phyloP scores from a whole-genome alignment of 2,113 vertebrate species.

The Rhabdornis inornatus region DNA sequence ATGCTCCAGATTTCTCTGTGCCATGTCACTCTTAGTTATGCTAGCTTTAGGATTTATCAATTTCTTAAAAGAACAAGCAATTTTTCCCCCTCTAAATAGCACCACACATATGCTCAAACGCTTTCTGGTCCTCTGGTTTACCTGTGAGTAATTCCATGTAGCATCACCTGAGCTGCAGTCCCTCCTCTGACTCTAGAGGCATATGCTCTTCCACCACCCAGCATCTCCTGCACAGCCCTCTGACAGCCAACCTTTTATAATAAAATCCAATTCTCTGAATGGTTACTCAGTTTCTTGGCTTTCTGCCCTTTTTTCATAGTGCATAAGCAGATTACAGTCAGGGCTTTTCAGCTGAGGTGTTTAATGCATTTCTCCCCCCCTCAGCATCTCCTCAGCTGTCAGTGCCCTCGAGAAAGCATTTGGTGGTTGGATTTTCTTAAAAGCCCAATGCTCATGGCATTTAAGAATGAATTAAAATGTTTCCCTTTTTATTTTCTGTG shows the following conservation, averaged over 20 bases:
- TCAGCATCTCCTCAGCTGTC: neutral
- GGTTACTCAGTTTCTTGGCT: neutral
- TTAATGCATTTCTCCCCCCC: neutral
- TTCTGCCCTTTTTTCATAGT: neutral
- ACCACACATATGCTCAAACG: neutral
- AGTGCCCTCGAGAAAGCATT: neutral
- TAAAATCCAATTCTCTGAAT: neutral
- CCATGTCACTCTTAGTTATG: neutral
- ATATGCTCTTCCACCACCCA: neutral
- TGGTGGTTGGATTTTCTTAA: conserved; percentile 28
- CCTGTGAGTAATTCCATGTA: neutral
- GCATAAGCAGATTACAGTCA: neutral
- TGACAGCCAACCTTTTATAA: neutral
- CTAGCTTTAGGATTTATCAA: neutral
- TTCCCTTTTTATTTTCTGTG: neutral
- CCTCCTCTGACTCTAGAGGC: neutral
- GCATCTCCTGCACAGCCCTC: neutral
- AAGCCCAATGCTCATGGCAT: neutral
- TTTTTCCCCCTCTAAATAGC: neutral
- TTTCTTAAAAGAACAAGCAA: neutral
- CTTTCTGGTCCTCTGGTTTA: neutral
- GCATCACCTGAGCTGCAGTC: neutral
- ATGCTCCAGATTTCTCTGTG: neutral
- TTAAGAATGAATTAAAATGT: neutral
- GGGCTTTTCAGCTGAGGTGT: neutral